Conservation (phyloP, 2,797 vertebrate species). For the Gila robusta region DNA sequence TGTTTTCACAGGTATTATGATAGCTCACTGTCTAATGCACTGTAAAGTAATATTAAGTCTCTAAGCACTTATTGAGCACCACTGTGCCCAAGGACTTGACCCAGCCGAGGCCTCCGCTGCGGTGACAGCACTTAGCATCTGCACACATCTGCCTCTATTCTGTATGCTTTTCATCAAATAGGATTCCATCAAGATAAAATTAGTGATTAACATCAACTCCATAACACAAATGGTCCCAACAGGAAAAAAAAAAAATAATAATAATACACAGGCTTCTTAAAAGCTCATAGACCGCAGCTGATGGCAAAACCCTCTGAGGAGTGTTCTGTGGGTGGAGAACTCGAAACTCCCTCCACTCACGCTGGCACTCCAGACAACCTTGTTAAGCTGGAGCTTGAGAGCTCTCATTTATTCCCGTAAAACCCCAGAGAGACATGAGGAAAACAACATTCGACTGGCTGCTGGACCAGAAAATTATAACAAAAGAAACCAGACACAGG, state of each 20-base stretch:
- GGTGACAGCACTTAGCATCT: constrained; percentile 5
- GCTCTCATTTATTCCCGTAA: constrained; percentile 51
- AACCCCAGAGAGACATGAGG: constrained; percentile 31
- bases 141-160: constrained; percentile 20
- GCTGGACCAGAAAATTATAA: constrained; percentile 52
- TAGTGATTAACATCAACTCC: neutral
- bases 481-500: constrained; percentile 53
- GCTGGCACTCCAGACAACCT: constrained; percentile 38
- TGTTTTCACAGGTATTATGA: constrained; percentile 21
- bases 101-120: neutral
- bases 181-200: constrained; percentile 24
- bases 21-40: constrained; percentile 32
- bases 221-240: constrained; percentile 22
- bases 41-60: constrained; percentile 24
- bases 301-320: constrained; percentile 24
- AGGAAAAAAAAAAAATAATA: neutral
- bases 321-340: constrained; percentile 33
- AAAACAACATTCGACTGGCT: constrained; percentile 43
- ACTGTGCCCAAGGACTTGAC: constrained; percentile 24
- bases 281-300: constrained; percentile 22
- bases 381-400: constrained; percentile 43
- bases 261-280: constrained; percentile 4
- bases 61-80: constrained; percentile 25
- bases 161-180: constrained; percentile 22
- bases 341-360: constrained; percentile 20